Percentiles rank a stretch among this genome's conserved stretches.
These are phyloP conservation scores for Pachycephus smyrnensis DNA, from an alignment of 2,888 invertebrate species.

Conservation along the genomic window DNA sequence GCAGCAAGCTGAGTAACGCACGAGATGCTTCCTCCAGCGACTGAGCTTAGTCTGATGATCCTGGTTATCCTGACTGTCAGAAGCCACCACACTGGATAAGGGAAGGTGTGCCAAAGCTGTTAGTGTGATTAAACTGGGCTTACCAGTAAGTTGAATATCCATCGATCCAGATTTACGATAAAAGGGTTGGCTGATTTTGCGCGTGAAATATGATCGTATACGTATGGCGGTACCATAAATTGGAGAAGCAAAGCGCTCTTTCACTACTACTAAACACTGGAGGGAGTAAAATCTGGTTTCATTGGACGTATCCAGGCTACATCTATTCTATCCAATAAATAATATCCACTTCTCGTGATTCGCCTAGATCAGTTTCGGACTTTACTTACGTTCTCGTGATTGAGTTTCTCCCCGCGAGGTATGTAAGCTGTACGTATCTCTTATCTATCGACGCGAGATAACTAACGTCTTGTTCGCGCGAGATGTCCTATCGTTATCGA, in stretches of 20 bases:
- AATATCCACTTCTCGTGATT: background rate
- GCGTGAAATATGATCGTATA: background rate
- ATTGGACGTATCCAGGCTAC: background rate
- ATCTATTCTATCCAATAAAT: background rate
- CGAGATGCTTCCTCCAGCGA: constrained; percentile 46
- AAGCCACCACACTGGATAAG: constrained; percentile 44
- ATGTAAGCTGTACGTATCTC: background rate
- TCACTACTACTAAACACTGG: background rate
- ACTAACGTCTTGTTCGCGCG: background rate
- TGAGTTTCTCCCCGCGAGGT: background rate
- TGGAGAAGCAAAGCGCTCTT: background rate
- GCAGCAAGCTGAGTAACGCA: constrained; percentile 21
- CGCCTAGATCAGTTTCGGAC: background rate
- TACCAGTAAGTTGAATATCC: background rate
- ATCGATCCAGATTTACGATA: background rate
- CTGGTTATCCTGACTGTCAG: constrained; percentile 33
- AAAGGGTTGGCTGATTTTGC: background rate
- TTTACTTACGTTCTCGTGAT: background rate
- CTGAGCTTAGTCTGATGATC: background rate
- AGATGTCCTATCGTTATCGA: background rate
- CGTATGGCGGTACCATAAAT: background rate
- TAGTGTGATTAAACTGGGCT: constrained; percentile 34
- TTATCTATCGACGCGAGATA: background rate
- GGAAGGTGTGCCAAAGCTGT: constrained; percentile 25
- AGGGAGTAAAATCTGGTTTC: background rate